These are phyloP conservation scores for Castor canadensis DNA, from an alignment of 2,113 vertebrate genomes.

Conservation along the genomic window DNA sequence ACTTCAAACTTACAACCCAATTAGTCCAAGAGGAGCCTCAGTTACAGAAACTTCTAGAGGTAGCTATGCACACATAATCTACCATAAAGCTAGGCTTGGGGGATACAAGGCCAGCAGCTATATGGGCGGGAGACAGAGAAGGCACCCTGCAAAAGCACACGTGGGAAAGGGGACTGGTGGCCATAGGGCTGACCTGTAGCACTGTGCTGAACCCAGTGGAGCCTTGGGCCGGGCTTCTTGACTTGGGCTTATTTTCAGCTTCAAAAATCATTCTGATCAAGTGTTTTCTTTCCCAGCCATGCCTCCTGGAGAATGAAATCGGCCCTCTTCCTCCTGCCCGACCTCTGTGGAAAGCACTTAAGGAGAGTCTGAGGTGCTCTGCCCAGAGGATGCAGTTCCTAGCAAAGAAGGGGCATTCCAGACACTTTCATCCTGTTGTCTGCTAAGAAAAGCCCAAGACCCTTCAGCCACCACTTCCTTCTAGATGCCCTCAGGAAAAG, in stretches of 20 bases:
- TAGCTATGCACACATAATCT: not conserved
- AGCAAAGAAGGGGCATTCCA: not conserved
- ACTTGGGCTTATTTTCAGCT: not conserved
- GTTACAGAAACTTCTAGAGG: slow-evolving; percentile 1
- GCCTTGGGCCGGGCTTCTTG: not conserved
- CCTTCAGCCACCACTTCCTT: not conserved
- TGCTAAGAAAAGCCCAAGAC: not conserved
- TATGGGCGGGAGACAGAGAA: not conserved
- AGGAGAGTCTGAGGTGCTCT: not conserved
- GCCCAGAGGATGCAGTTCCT: not conserved
- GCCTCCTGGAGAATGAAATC: rapidly evolving
- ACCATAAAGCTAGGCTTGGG: not conserved
- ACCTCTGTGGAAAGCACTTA: too few relatives aligned
- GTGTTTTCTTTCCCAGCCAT: not conserved
- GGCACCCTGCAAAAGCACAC: too few relatives aligned
- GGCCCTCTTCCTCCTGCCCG: not conserved
- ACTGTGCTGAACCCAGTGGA: not conserved
- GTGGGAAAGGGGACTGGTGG: not conserved
- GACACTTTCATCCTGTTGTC: not conserved
- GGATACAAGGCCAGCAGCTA: not conserved
- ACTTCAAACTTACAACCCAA: not conserved
- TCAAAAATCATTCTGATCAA: not conserved
- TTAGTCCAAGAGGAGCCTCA: not conserved
- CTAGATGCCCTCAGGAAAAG: not conserved
- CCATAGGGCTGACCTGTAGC: rapidly evolving